phyloP scores from a whole-genome alignment of 2,888 invertebrate genomes.

The Molanna angustata region DNA sequence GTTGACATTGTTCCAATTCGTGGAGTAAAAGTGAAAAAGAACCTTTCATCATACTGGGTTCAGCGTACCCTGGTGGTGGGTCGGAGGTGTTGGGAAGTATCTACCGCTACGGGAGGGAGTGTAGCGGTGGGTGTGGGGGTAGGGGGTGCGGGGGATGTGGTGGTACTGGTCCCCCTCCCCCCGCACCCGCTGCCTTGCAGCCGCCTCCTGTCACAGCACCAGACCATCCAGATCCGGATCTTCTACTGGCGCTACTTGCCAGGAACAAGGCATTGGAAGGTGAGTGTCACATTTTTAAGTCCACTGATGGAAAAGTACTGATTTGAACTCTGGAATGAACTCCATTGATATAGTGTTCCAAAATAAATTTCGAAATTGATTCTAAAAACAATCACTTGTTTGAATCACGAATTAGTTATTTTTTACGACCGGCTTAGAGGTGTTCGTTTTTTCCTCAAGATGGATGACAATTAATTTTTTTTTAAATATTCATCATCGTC shows the following conservation, averaged over 20 bases:
- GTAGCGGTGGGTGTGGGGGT: conserved; percentile 35
- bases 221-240: conserved; percentile 77
- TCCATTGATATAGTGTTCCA: too few species aligned
- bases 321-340: too few species aligned
- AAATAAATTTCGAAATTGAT: too few species aligned
- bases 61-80: conserved; percentile 34
- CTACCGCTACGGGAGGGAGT: conserved; percentile 38
- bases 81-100: conserved; percentile 34
- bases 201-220: conserved; percentile 44
- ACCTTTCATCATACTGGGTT: conserved; percentile 15
- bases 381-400: too few species aligned
- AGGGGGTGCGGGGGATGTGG: conserved; percentile 43
- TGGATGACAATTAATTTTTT: too few species aligned
- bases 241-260: conserved; percentile 77
- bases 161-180: conserved; percentile 36
- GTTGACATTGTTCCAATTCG: too few species aligned
- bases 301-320: too few species aligned
- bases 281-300: too few species aligned
- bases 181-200: conserved; percentile 38
- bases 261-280: conserved; percentile 89
- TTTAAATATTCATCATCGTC: too few species aligned
- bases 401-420: too few species aligned
- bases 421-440: too few species aligned
- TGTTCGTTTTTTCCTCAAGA: too few species aligned
- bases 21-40: not conserved